These are phyloP conservation scores for Macquaria australasica DNA, from an alignment of 2,113 vertebrate species.

Conservation along the genomic window DNA sequence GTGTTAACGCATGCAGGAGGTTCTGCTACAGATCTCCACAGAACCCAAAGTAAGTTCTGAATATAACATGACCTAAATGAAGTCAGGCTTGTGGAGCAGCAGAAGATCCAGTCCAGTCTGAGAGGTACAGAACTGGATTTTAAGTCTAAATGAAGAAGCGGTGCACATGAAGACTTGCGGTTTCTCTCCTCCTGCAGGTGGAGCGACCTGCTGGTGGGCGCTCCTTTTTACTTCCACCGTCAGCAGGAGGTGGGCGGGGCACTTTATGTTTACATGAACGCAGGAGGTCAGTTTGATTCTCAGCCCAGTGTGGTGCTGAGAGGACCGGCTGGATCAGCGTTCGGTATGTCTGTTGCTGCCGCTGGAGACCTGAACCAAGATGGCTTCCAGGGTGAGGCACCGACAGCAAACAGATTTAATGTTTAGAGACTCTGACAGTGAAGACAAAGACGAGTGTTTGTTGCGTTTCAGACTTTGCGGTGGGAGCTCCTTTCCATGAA, in stretches of 20 bases:
- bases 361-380: slow-evolving; percentile 94
- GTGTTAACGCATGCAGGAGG: no score
- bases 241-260: slow-evolving; percentile 89
- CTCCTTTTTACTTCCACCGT: slow-evolving; percentile 91
- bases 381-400: slow-evolving; percentile 90
- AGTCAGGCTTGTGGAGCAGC: no score
- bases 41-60: no score
- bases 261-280: slow-evolving; percentile 92
- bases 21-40: no score
- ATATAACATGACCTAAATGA: no score
- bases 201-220: slow-evolving; percentile 94
- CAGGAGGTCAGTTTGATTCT: slow-evolving; percentile 83
- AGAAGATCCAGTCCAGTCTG: no score
- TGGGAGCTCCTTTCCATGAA: slow-evolving; percentile 92
- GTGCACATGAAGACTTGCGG: no score
- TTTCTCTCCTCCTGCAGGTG: slow-evolving; percentile 83
- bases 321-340: slow-evolving; percentile 85
- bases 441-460: no score
- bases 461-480: slow-evolving; percentile 87
- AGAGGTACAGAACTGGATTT: no score
- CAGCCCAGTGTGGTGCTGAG: slow-evolving; percentile 78
- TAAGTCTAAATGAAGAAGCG: no score
- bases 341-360: slow-evolving; percentile 88
- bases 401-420: accelerated
- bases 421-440: no score